Conservation (phyloP, 2,113 vertebrate genomes). For the Lophius piscatorius region DNA sequence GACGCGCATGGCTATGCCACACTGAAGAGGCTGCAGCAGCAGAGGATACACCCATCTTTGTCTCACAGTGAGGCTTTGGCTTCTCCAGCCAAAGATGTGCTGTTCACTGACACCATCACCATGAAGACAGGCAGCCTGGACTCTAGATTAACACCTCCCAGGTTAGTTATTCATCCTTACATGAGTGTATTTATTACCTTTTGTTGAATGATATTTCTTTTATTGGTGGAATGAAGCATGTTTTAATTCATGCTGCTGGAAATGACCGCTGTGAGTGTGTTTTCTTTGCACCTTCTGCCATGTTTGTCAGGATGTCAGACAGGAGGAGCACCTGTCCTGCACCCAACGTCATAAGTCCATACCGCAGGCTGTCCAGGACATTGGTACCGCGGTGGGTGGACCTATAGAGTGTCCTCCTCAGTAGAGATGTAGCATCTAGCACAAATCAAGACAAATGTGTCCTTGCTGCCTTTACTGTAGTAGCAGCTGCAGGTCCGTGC, state of each 20-base stretch:
- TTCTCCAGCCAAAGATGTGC: conserved; percentile 96
- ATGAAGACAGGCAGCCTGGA: conserved; percentile 98
- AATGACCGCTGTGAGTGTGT: conserved; percentile 45
- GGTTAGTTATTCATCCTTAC: too few species aligned
- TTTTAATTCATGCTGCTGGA: conserved; percentile 4
- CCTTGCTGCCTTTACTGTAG: conserved; percentile 22
- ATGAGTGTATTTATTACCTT: too few species aligned
- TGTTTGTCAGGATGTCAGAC: conserved; percentile 75
- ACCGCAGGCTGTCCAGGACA: conserved; percentile 74
- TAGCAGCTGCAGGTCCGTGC: not conserved
- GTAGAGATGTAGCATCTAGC: conserved; percentile 43
- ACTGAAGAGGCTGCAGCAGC: conserved; percentile 93
- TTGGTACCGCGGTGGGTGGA: conserved; percentile 79
- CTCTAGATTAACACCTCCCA: conserved; percentile 93
- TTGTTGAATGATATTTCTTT: too few species aligned
- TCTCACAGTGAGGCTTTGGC: conserved; percentile 96
- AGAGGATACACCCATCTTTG: conserved; percentile 96
- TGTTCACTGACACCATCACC: conserved; percentile 98
- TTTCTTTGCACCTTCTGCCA: conserved; percentile 57
- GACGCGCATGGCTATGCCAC: conserved; percentile 97
- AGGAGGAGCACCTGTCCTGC: conserved; percentile 77
- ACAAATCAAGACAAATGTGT: conserved; percentile 1
- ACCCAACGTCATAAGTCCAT: conserved; percentile 53
- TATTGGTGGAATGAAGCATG: not conserved
- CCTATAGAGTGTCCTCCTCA: conserved; percentile 43